A percentile compares a stretch with the other conserved stretches of the same genome.
phyloP scores from a whole-genome alignment of 2,113 vertebrate genomes.

The Panthera uncia region DNA sequence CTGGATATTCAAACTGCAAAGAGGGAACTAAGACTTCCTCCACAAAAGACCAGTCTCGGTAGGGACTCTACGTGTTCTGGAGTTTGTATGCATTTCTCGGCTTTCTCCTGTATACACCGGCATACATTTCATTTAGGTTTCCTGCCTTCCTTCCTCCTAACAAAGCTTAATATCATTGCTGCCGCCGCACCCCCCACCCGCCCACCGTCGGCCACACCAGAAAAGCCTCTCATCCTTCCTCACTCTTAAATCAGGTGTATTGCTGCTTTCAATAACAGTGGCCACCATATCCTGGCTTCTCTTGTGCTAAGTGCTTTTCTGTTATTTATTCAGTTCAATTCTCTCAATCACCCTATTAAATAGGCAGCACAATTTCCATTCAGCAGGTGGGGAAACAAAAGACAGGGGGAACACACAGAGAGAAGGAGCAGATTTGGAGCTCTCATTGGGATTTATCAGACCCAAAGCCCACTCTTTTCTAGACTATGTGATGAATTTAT shows the following conservation, averaged over 20 bases:
- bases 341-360: not conserved
- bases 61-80: rapidly evolving
- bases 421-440: not conserved
- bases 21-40: not conserved
- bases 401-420: not conserved
- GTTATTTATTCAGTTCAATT: not conserved
- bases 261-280: not conserved
- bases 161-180: not conserved
- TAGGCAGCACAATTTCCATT: not conserved
- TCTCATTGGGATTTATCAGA: not conserved
- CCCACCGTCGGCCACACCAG: not conserved
- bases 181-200: not conserved
- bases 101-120: rapidly evolving
- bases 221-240: not conserved
- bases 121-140: not conserved
- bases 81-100: not conserved
- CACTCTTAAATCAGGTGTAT: not conserved
- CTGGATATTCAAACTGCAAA: rapidly evolving
- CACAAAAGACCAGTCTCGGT: rapidly evolving
- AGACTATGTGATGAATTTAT: not conserved
- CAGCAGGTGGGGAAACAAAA: not conserved
- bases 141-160: not conserved
- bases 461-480: not conserved
- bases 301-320: not conserved
- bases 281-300: not conserved